A percentile compares a stretch with the other conserved stretches of the same genome.
phyloP scores from a whole-genome alignment of 2,888 invertebrate species.

The Pyrrhosoma nymphula region DNA sequence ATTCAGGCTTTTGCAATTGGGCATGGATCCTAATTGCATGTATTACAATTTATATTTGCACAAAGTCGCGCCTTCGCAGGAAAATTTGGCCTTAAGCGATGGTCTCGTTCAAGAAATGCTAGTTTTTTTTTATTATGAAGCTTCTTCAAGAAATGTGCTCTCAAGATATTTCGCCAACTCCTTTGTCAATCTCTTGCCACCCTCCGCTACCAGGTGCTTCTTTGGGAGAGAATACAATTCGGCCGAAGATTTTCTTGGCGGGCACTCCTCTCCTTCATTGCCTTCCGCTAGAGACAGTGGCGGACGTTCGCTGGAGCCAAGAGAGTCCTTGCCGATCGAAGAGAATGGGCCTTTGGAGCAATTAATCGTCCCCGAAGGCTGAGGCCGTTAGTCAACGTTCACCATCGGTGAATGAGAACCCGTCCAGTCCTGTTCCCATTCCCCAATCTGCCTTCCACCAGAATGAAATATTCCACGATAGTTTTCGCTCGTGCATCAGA shows the following conservation, averaged over 20 bases:
- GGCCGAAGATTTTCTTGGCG: background rate
- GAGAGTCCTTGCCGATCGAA: background rate
- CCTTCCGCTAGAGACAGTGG: background rate
- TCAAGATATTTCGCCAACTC: no score
- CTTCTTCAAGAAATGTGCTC: no score
- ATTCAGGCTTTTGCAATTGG: no score
- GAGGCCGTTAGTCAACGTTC: background rate
- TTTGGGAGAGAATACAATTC: no score
- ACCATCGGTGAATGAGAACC: background rate
- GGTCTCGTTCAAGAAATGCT: no score
- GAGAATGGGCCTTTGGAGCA: background rate
- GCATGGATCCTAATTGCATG: no score
- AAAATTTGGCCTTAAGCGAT: no score
- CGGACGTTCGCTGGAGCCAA: background rate
- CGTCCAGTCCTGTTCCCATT: background rate
- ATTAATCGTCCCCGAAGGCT: constrained; percentile 21
- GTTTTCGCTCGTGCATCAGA: background rate
- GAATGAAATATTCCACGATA: background rate
- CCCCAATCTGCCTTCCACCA: background rate
- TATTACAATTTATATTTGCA: no score
- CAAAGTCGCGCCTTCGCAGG: no score
- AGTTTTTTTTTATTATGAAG: no score
- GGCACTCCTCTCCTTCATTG: background rate
- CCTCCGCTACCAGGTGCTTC: no score
- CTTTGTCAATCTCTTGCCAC: no score